These are phyloP conservation scores for Sitodiplosis mosellana DNA, from an alignment of 1,140 invertebrate genomes.

Conservation along the genomic window DNA sequence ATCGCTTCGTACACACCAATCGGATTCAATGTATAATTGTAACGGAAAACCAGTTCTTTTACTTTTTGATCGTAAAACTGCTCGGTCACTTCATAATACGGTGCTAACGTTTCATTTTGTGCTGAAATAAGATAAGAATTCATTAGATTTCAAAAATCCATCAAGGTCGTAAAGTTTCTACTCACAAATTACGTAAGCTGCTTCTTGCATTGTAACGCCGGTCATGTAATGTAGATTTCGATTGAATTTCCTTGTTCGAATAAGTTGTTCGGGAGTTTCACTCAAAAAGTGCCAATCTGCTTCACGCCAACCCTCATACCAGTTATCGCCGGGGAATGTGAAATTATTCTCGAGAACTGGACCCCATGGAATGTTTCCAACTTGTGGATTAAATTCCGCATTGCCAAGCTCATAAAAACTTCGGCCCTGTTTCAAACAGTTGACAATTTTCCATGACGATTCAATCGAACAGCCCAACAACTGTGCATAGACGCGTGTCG, in stretches of 20 bases:
- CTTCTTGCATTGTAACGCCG: conserved; percentile 80
- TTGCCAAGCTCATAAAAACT: conserved; percentile 62
- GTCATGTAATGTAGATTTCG: conserved; percentile 64
- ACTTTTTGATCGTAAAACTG: conserved; percentile 70
- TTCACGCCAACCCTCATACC: conserved; percentile 62
- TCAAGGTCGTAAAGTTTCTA: too few relatives aligned
- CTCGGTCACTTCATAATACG: conserved; percentile 47
- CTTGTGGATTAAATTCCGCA: conserved; percentile 63
- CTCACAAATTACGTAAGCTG: conserved; percentile 63
- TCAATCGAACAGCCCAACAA: conserved; percentile 72
- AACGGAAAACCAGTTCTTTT: conserved; percentile 61
- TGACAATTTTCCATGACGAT: conserved; percentile 74
- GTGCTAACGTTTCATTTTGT: conserved; percentile 53
- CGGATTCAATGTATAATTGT: conserved; percentile 83
- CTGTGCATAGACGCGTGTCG: conserved; percentile 64
- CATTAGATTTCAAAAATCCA: too few relatives aligned
- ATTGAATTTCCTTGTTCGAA: conserved; percentile 47
- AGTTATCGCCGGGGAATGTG: conserved; percentile 53
- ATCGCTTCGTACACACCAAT: conserved; percentile 77
- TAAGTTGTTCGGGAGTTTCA: conserved; percentile 52
- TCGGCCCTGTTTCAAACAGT: conserved; percentile 60
- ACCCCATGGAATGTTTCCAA: conserved; percentile 84
- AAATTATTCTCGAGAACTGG: conserved; percentile 80
- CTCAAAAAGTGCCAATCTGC: conserved; percentile 68
- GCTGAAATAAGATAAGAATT: conserved; percentile 30